A percentile compares a stretch with the other conserved stretches of the same genome.
These are phyloP conservation scores for Autographa pulchrina DNA, from an alignment of 2,888 invertebrate genomes.

Conservation along the genomic window DNA sequence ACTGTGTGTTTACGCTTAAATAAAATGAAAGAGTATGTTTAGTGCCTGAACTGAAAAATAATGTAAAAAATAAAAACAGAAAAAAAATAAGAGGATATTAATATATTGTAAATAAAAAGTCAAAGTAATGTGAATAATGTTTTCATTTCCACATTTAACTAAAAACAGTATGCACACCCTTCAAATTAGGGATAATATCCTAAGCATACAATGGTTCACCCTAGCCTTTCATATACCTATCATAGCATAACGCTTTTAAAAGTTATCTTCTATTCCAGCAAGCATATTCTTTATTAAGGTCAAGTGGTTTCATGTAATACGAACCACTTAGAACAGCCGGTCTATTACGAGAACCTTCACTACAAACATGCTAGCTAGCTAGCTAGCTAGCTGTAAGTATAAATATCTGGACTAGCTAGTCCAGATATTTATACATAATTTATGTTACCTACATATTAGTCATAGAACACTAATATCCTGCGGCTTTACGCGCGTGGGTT, in stretches of 20 bases:
- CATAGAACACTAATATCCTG: not conserved
- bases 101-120: slow-evolving; percentile 89
- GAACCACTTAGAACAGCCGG: not conserved
- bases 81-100: slow-evolving; percentile 84
- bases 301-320: not conserved
- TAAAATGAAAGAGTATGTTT: slow-evolving; percentile 70
- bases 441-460: not conserved
- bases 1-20: slow-evolving; percentile 73
- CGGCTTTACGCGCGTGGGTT: not conserved
- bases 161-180: too few species aligned
- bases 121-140: slow-evolving; percentile 68
- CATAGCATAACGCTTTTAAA: not conserved
- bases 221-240: not conserved
- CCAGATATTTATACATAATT: not conserved
- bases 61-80: slow-evolving; percentile 71
- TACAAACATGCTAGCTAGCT: not conserved
- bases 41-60: slow-evolving; percentile 84
- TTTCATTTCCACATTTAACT: slow-evolving; percentile 51
- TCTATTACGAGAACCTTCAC: not conserved
- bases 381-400: too few species aligned
- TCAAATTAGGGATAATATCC: too few species aligned
- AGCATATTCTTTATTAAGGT: slow-evolving; percentile 4
- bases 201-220: not conserved
- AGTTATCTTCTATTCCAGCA: not conserved
- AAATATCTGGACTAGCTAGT: too few species aligned